Evolutionary conservation across 2,797 vertebrate genomes (phyloP).

Genomic region (Acridotheres tristis): DNA sequence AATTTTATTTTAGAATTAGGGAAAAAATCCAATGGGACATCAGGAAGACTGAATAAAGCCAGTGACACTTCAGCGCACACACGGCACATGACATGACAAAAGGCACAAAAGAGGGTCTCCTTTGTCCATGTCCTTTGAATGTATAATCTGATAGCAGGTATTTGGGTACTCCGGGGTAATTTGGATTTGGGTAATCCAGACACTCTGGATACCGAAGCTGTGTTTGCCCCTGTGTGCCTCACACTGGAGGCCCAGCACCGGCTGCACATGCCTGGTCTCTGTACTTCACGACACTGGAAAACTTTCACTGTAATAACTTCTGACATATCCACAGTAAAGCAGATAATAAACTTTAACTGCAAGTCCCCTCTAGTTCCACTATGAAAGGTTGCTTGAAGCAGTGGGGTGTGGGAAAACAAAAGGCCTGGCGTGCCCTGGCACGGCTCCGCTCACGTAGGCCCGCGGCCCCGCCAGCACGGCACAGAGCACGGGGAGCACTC

Average conservation of each 20-base stretch:
- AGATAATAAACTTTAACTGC: background rate
- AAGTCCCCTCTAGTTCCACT: background rate
- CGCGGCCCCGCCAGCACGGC: too few species aligned
- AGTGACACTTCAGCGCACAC: accelerated
- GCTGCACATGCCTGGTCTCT: background rate
- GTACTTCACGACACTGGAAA: background rate
- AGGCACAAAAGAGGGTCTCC: accelerated
- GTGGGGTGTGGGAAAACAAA: background rate
- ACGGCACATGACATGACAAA: background rate
- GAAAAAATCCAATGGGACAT: background rate
- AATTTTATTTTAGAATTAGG: background rate
- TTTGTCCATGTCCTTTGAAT: background rate
- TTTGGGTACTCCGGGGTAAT: background rate
- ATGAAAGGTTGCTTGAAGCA: background rate
- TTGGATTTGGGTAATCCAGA: too few species aligned
- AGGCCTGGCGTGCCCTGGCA: background rate
- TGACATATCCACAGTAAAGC: background rate
- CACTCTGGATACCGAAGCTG: background rate
- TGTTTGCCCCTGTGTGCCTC: background rate
- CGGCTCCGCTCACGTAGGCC: background rate
- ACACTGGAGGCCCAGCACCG: background rate
- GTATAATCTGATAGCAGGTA: background rate
- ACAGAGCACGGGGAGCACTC: background rate
- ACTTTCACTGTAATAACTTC: background rate
- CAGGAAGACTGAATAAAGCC: background rate